Base-by-base conservation (phyloP, 2,113 vertebrate genomes). In the Cyanistes caeruleus region DNA sequence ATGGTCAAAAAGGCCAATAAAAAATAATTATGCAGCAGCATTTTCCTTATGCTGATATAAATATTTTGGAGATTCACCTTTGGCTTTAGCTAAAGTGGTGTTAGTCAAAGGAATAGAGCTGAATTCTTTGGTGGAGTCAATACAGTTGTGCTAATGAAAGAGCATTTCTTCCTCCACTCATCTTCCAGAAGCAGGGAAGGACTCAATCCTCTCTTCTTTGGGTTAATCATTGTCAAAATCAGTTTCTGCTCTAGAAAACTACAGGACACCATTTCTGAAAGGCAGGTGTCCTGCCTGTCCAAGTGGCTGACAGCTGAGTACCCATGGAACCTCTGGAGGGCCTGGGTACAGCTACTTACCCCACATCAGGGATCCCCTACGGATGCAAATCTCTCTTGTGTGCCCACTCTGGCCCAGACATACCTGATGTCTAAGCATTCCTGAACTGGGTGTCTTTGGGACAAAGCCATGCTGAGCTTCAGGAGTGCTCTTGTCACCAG, bases 291-390 rank as follows among this genome's bases (percentile, higher is more conserved):
- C 46, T 52, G 4, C 21, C 39, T 78, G 20, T 28, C 28, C 1
- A 0, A 15, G 23, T 5, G 12, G 51, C 16, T 9, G 24, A 22
- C 25, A 73, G 65, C 30, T 8, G 7, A 63, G 51, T 24, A 41
- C 13, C 27, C 28, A 15, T 0, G 0, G 2, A 46, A 19, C 9
- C 24, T 18, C 31, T 2, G 2, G 5, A 33, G 18, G 4, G 35
- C 4, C 3, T 41, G 19, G 16, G 9, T 46, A 60, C 8, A 48
- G 70, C 35, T 37, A 4, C 33, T 33, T 20, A 33, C 0, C 2
- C 28, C 37, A 49, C 11, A 35, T 18, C n/a, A 77, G 16, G 3
- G 24, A 33, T 58, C n/a, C 11, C 8, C 18, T 31, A 1, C 2
- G 23, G 35, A 59, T 63, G 10, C 28, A 68, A 44, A 59, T 8